Conservation (phyloP, 2,797 vertebrate genomes). For the Lycodopsis pacificus region DNA sequence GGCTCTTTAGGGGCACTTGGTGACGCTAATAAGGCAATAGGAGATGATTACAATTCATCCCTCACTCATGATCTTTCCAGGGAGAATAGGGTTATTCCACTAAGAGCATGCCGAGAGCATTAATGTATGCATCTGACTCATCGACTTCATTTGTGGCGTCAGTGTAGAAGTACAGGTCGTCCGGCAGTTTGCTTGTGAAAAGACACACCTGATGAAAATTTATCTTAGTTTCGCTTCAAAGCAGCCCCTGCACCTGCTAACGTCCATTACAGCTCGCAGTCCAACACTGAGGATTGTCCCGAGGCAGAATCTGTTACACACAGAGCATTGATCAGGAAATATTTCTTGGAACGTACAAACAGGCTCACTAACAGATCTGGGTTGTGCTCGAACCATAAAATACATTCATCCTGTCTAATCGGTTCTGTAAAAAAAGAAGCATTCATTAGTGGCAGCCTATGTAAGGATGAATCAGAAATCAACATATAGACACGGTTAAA, state of each 20-base stretch:
- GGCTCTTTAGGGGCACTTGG: constrained; percentile 27
- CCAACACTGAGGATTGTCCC: background rate
- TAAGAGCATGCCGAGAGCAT: constrained; percentile 26
- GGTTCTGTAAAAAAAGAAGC: background rate
- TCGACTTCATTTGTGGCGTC: background rate
- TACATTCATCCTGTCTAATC: constrained; percentile 19
- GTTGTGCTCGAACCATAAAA: constrained; percentile 28
- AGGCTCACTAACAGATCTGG: constrained; percentile 17
- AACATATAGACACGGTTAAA: constrained; percentile 18
- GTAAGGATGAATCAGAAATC: constrained; percentile 32
- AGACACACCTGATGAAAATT: background rate
- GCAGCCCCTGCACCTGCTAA: constrained; percentile 2
- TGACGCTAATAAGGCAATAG: constrained; percentile 35
- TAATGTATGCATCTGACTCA: constrained; percentile 17
- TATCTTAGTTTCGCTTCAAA: constrained; percentile 7
- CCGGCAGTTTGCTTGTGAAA: constrained; percentile 4
- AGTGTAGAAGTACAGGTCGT: background rate
- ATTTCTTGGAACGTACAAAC: constrained; percentile 30
- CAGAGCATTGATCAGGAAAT: constrained; percentile 36
- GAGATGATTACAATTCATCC: constrained; percentile 36
- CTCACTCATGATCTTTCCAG: constrained; percentile 7
- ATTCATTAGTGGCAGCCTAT: constrained; percentile 3
- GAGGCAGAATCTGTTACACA: constrained; percentile 24
- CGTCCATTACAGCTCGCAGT: background rate
- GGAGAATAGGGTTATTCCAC: constrained; percentile 17